A percentile compares a stretch with the other conserved stretches of the same genome.
Conservation (phyloP, 2,113 vertebrate genomes). For the Hippopotamus amphibius region DNA sequence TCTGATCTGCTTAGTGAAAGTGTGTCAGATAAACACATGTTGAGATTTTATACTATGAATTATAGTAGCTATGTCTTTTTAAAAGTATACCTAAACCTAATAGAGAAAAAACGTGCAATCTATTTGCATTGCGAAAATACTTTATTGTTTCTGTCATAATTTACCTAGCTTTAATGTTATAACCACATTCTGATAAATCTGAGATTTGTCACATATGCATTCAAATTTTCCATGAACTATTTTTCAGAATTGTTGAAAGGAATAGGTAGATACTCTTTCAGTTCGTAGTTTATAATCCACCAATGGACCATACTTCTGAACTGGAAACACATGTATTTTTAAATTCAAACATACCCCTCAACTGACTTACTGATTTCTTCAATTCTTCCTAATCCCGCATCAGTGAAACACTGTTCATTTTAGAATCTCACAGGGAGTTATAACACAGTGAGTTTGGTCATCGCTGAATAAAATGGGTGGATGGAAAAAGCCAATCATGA, state of each 20-base stretch:
- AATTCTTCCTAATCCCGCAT: not conserved
- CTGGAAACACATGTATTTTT: not conserved
- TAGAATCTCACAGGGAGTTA: not conserved
- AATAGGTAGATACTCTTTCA: not conserved
- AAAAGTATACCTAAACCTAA: not conserved
- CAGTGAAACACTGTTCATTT: not conserved
- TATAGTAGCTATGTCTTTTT: not conserved
- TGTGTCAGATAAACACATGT: not conserved
- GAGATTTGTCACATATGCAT: not conserved
- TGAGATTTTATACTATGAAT: conserved; percentile 6
- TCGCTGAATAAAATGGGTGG: not conserved
- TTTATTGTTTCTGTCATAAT: not conserved
- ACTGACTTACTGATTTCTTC: not conserved
- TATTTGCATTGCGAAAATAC: not conserved
- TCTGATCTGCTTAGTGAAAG: not conserved
- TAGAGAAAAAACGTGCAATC: not conserved
- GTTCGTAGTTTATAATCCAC: not conserved
- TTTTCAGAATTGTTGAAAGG: conserved; percentile 31
- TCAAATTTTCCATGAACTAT: not conserved
- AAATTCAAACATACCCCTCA: not conserved
- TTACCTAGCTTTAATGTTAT: not conserved
- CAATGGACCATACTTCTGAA: not conserved
- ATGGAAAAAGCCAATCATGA: not conserved
- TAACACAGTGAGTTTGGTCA: not conserved
- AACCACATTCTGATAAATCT: conserved; percentile 29